These are phyloP conservation scores for Atlantisia rogersi DNA, from an alignment of 2,113 vertebrate species.

Conservation along the genomic window DNA sequence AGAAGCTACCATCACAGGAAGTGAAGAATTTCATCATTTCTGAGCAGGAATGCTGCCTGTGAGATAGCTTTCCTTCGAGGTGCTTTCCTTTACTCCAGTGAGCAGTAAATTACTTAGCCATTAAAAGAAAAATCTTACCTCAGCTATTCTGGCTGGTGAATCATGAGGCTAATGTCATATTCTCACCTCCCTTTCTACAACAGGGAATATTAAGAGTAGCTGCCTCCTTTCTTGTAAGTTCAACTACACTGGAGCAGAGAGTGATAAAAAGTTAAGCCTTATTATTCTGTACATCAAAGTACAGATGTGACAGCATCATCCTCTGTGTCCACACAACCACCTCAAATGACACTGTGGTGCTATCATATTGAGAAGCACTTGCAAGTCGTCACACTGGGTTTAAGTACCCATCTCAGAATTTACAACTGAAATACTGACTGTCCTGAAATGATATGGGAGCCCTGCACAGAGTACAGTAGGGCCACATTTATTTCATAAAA, in stretches of 20 bases:
- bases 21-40: not conserved
- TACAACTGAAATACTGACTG: not conserved
- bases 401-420: not conserved
- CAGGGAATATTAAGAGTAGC: not conserved
- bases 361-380: not conserved
- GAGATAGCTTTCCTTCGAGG: not conserved
- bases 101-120: not conserved
- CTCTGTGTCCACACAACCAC: not conserved
- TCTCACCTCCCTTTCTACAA: not conserved
- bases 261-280: not conserved
- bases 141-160: not conserved
- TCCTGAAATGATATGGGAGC: not conserved
- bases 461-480: not conserved
- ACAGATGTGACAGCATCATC: not conserved
- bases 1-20: not conserved
- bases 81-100: not conserved
- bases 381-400: not conserved
- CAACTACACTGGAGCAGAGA: not conserved
- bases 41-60: not conserved
- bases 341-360: not conserved
- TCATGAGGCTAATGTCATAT: not conserved
- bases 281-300: not conserved
- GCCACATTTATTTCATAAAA: not conserved
- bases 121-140: not conserved
- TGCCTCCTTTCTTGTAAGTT: not conserved